phyloP scores from a whole-genome alignment of 1,140 invertebrate species.

The Sinonovacula constricta region DNA sequence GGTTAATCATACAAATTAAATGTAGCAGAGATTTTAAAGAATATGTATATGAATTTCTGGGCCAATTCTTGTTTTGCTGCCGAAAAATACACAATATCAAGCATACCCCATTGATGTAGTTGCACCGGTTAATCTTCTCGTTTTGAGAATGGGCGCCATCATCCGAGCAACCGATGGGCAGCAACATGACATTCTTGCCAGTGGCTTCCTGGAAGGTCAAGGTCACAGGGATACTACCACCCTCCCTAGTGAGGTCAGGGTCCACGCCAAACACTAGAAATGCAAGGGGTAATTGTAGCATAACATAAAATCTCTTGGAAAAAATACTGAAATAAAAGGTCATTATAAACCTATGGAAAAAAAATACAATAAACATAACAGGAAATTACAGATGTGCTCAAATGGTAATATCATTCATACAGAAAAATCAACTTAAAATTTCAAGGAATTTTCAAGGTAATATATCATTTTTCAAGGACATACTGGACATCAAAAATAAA shows the following conservation, averaged over 20 bases:
- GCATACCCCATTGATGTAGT: constrained; percentile 97
- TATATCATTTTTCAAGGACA: too few species aligned
- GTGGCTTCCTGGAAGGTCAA: constrained; percentile 89
- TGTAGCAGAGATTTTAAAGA: not conserved
- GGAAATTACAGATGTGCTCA: too few species aligned
- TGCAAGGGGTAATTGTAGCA: too few species aligned
- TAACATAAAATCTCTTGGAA: too few species aligned
- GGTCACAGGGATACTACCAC: constrained; percentile 97
- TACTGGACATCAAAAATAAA: too few species aligned
- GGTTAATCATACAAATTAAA: not conserved
- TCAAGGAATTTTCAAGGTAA: too few species aligned
- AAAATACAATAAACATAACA: too few species aligned
- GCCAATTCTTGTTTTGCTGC: too few species aligned
- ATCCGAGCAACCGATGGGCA: constrained; percentile 91
- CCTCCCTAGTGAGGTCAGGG: constrained; percentile 96
- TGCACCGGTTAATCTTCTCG: constrained; percentile 95
- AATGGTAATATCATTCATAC: too few species aligned
- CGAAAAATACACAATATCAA: constrained; percentile 11
- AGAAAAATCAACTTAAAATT: too few species aligned
- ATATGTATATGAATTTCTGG: not conserved
- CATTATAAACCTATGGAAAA: too few species aligned
- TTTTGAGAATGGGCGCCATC: constrained; percentile 99
- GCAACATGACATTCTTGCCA: constrained; percentile 93
- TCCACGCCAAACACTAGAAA: constrained; percentile 90
- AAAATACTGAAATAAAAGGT: too few species aligned